phyloP scores from a whole-genome alignment of 2,113 vertebrate species.

The Telmatochromis brichardi region DNA sequence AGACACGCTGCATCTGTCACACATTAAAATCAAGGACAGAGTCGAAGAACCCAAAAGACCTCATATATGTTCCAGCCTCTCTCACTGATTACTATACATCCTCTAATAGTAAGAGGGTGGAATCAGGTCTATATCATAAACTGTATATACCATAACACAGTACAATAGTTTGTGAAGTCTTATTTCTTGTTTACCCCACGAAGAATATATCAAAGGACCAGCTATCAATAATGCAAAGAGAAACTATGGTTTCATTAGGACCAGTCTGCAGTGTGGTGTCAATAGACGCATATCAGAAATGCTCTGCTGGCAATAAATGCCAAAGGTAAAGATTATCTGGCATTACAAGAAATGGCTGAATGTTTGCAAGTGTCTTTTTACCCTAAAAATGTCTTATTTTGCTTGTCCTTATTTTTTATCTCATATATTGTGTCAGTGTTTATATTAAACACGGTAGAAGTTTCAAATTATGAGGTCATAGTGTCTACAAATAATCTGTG shows the following conservation, averaged over 20 bases:
- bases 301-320: not conserved
- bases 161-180: not conserved
- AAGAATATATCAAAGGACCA: not conserved
- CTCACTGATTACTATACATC: not conserved
- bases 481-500: not conserved
- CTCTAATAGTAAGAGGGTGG: not conserved
- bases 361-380: too few species aligned
- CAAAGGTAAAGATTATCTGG: not conserved
- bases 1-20: not conserved
- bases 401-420: not conserved
- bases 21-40: not conserved
- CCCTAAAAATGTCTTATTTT: not conserved
- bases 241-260: not conserved
- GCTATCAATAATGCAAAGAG: not conserved
- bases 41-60: not conserved
- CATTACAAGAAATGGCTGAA: fast-evolving
- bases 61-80: not conserved
- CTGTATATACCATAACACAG: not conserved
- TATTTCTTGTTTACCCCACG: not conserved
- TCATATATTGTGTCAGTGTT: not conserved
- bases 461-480: not conserved
- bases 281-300: not conserved
- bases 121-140: not conserved
- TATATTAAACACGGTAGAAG: not conserved
- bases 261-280: not conserved